Percentiles rank a stretch among this genome's conserved stretches.
phyloP scores from a whole-genome alignment of 2,888 invertebrate species.

The Agriopis aurantiaria region DNA sequence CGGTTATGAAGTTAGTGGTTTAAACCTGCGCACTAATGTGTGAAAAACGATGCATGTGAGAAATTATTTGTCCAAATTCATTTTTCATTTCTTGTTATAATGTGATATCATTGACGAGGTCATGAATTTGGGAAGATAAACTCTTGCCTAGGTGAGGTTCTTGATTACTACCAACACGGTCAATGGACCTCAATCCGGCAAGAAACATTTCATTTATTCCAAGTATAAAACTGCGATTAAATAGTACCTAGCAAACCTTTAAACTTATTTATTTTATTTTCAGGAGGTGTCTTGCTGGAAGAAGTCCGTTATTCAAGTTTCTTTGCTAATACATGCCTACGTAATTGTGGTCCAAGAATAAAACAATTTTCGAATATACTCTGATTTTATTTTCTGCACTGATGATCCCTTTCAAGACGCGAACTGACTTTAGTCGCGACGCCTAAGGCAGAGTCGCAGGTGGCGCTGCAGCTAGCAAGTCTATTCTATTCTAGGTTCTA shows the following conservation, averaged over 20 bases:
- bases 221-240: background rate
- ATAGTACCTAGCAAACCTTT: background rate
- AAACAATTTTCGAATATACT: background rate
- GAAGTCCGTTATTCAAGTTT: background rate
- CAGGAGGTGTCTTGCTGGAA: conserved; percentile 4
- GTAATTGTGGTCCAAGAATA: background rate
- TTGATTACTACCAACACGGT: conserved; percentile 59
- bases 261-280: background rate
- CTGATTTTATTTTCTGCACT: too few species aligned
- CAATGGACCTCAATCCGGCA: conserved; percentile 83
- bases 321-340: too few species aligned
- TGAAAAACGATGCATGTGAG: background rate
- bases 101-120: conserved; percentile 30
- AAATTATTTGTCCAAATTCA: conserved; percentile 56
- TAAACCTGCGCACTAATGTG: too few species aligned
- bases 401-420: background rate
- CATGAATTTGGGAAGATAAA: conserved; percentile 67
- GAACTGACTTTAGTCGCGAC: too few species aligned
- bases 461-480: too few species aligned
- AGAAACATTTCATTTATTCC: conserved; percentile 62
- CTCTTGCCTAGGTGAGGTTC: conserved; percentile 82
- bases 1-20: too few species aligned
- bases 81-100: conserved; percentile 56
- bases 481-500: too few species aligned
- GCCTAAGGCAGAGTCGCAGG: too few species aligned